Evolutionary conservation across 2,797 vertebrate species (phyloP).

Genomic region (Linurgus olivaceus): DNA sequence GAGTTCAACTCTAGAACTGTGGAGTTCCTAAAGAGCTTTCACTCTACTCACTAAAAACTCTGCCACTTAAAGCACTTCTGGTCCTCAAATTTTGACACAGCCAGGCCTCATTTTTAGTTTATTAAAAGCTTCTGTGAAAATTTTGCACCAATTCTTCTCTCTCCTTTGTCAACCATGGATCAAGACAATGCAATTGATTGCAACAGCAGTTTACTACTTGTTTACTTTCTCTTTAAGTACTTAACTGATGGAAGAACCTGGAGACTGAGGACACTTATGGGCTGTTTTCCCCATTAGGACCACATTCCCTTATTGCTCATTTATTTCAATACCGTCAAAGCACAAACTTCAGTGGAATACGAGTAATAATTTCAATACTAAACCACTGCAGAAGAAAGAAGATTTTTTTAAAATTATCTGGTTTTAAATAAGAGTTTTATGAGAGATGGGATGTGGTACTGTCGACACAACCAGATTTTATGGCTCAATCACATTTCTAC

Average conservation of each 20-base stretch:
- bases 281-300: neutral
- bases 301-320: neutral
- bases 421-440: conserved; percentile 13
- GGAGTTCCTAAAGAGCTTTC: neutral
- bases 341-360: neutral
- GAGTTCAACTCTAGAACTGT: neutral
- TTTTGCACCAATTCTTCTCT: neutral
- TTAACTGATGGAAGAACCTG: neutral
- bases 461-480: conserved; percentile 31
- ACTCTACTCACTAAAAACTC: neutral
- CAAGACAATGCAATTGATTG: neutral
- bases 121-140: neutral
- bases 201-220: neutral
- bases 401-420: neutral
- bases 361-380: neutral
- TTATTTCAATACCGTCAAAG: neutral
- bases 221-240: neutral
- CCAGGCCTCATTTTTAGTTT: neutral
- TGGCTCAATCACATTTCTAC: neutral
- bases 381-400: neutral
- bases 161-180: neutral
- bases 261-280: neutral
- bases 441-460: neutral
- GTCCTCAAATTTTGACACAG: neutral
- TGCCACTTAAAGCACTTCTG: accelerated